Evolutionary conservation across 2,888 invertebrate genomes (phyloP), one percentile per base, ranked within the genome.

Genomic region (Crepidodera aurea): DNA sequence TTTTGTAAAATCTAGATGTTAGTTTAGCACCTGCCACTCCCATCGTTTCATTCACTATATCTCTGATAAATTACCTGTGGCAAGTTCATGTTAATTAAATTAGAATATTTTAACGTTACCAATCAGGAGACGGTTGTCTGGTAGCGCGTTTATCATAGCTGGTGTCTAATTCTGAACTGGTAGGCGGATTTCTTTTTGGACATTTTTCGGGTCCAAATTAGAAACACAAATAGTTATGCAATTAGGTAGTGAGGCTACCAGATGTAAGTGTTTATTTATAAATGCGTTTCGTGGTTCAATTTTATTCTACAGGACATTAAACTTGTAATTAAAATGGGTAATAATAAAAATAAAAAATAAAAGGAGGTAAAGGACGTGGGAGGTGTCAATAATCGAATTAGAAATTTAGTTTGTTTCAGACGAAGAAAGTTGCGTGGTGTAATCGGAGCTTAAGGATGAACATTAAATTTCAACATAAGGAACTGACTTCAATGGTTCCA

Each of bases 1-100:
- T 46, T 46, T 46, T 46, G 25, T n/a, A 18, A 25, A 46, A 46
- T 22, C 46, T 27, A n/a, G n/a, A 46, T 19, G 46, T 55, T 40
- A 46, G 15, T 55, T 12, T 29, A 46, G 37, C 56, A 56, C 56
- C 56, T 56, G 56, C 19, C 56, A 27, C 25, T 34, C 16, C 8
- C 22, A 7, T 37, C 25, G 25, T 48, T 56, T 48, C 46, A 56
- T 48, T 56, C 46, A 56, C 22, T 46, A 56, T 46, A 34, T 16
- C 32, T 55, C 10, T 55, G 55, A 55, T 46, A 44, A 55, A 55
- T 55, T 44, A 32, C 13, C 40, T 29, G 32, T 32, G 40, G 19
- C 46, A 46, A 46, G 55, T 55, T 55, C 46, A 46, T 34, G 55
- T 39, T 39, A 55, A 18, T 44, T 42, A 44, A 55, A 44, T 46